phyloP scores from a whole-genome alignment of 2,797 vertebrate species.

The Pseudochirops corinnae region DNA sequence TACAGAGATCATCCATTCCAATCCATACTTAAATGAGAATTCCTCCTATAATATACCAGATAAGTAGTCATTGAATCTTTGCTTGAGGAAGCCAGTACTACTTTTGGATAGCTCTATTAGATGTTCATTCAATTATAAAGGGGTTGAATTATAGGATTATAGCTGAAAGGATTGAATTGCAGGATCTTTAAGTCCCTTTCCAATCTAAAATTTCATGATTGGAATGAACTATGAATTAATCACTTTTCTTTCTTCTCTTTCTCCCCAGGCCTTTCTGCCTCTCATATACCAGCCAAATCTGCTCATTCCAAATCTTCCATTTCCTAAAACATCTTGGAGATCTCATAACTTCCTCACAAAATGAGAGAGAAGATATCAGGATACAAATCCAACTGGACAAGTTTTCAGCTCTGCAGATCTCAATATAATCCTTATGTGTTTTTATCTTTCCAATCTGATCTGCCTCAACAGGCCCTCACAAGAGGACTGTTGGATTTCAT shows the following conservation, averaged over 20 bases:
- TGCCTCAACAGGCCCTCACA: constrained; percentile 27
- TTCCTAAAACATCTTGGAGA: background rate
- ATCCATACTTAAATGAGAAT: background rate
- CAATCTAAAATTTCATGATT: constrained; percentile 18
- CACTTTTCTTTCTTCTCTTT: background rate
- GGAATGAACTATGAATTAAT: background rate
- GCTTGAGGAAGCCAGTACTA: background rate
- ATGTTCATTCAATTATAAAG: background rate
- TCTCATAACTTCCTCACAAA: background rate
- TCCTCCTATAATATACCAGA: background rate
- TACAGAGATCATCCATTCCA: background rate
- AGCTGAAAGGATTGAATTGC: background rate
- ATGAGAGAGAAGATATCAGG: constrained; percentile 1
- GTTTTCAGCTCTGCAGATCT: background rate
- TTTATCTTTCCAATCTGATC: background rate
- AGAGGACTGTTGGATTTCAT: background rate
- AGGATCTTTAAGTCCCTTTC: background rate
- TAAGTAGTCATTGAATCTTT: background rate
- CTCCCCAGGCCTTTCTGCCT: background rate
- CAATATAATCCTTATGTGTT: constrained; percentile 22
- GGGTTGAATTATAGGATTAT: background rate
- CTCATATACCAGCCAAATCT: background rate
- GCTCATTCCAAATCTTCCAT: background rate
- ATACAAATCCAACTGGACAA: constrained; percentile 18
- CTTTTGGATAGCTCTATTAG: background rate